Conservation (phyloP, 2,113 vertebrate genomes). For the Hydrolagus affinis region DNA sequence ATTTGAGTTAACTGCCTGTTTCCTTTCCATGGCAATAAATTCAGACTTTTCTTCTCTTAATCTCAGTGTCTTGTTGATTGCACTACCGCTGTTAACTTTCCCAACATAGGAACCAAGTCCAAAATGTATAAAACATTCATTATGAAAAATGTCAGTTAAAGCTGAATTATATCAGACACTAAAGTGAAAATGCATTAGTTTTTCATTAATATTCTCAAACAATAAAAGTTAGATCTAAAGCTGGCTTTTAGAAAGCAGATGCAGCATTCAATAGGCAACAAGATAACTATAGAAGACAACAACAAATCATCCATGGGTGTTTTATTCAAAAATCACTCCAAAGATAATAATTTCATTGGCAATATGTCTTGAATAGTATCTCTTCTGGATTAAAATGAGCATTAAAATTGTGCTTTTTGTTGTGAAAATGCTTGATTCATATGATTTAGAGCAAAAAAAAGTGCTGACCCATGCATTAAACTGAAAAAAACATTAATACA, state of each 20-base stretch:
- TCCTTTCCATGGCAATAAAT: background rate
- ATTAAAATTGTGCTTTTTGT: background rate
- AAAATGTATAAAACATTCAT: constrained; percentile 9
- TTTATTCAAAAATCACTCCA: background rate
- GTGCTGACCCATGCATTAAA: background rate
- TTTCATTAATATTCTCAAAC: background rate
- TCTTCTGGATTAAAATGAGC: background rate
- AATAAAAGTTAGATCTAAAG: background rate
- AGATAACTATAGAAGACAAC: background rate
- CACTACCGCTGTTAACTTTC: background rate
- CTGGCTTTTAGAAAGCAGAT: background rate
- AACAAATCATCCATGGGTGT: background rate
- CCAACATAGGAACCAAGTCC: background rate
- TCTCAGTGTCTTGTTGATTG: background rate
- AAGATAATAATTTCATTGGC: background rate
- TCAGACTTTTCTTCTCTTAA: background rate
- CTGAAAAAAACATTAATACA: no score
- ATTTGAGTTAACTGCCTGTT: background rate
- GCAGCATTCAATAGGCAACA: background rate
- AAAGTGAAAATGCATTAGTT: constrained; percentile 16
- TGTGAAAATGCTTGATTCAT: background rate
- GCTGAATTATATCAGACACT: background rate
- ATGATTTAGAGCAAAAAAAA: background rate
- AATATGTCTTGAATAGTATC: background rate
- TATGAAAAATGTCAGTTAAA: background rate